These are phyloP conservation scores for Athalia circularis DNA, from an alignment of 2,888 invertebrate species.

Conservation along the genomic window DNA sequence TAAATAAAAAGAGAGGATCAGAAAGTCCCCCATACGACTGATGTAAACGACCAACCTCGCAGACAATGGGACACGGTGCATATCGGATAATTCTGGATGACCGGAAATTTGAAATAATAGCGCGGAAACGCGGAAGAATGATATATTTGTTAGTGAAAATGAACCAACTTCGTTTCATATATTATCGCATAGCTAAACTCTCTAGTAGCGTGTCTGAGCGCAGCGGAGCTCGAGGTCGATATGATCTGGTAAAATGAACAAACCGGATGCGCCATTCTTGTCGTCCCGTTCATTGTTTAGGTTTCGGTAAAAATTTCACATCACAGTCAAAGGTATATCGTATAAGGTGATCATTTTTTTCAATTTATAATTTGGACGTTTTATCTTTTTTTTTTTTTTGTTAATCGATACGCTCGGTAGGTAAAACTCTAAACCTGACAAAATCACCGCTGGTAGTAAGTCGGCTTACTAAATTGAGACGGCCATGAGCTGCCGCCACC, in stretches of 20 bases:
- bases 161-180: conserved; percentile 52
- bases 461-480: too few species aligned
- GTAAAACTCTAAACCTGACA: too few species aligned
- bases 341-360: too few species aligned
- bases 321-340: conserved; percentile 57
- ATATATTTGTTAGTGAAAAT: conserved; percentile 69
- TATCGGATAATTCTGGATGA: conserved; percentile 48
- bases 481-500: too few species aligned
- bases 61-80: conserved; percentile 46
- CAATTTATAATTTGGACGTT: too few species aligned
- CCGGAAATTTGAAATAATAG: conserved; percentile 71
- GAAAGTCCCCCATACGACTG: conserved; percentile 21
- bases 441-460: too few species aligned
- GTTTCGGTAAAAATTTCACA: conserved; percentile 57
- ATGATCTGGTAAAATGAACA: conserved; percentile 62
- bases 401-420: too few species aligned
- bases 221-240: conserved; percentile 56
- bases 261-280: conserved; percentile 63
- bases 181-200: background rate
- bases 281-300: conserved; percentile 53
- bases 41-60: conserved; percentile 41
- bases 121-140: conserved; percentile 69
- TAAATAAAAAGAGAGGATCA: background rate
- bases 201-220: conserved; percentile 32
- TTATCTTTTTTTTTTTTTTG: too few species aligned